These are phyloP conservation scores for Tortricodes alternella DNA, from an alignment of 2,888 invertebrate genomes.

Conservation along the genomic window DNA sequence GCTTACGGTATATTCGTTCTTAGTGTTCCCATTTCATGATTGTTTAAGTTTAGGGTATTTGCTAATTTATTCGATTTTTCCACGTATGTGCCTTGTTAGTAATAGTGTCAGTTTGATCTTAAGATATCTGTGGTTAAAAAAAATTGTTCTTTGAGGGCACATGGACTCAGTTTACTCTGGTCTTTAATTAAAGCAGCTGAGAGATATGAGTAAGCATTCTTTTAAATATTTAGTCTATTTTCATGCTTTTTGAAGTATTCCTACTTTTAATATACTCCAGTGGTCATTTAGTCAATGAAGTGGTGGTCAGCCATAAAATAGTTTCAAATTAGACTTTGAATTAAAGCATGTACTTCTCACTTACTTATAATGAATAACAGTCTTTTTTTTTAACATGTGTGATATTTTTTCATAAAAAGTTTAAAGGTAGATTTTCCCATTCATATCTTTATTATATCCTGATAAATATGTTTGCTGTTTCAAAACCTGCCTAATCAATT, in stretches of 20 bases:
- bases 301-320: neutral
- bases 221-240: neutral
- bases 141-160: slow-evolving; percentile 14
- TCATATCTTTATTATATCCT: no score
- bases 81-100: slow-evolving; percentile 25
- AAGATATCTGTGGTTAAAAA: slow-evolving; percentile 2
- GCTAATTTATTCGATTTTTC: slow-evolving; percentile 9
- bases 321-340: slow-evolving; percentile 16
- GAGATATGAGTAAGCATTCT: slow-evolving; percentile 17
- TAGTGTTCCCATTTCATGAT: neutral
- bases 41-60: slow-evolving; percentile 6
- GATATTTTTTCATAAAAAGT: neutral
- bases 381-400: neutral
- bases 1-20: slow-evolving; percentile 33
- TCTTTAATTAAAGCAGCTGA: slow-evolving; percentile 1
- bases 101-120: slow-evolving; percentile 14
- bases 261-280: neutral
- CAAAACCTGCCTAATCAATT: no score
- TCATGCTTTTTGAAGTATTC: neutral
- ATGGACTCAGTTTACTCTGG: slow-evolving; percentile 4
- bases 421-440: no score
- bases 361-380: neutral
- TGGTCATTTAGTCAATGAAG: neutral
- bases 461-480: no score
- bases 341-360: neutral